Conservation (phyloP, 2,113 vertebrate genomes). For the Ageneiosus marmoratus region DNA sequence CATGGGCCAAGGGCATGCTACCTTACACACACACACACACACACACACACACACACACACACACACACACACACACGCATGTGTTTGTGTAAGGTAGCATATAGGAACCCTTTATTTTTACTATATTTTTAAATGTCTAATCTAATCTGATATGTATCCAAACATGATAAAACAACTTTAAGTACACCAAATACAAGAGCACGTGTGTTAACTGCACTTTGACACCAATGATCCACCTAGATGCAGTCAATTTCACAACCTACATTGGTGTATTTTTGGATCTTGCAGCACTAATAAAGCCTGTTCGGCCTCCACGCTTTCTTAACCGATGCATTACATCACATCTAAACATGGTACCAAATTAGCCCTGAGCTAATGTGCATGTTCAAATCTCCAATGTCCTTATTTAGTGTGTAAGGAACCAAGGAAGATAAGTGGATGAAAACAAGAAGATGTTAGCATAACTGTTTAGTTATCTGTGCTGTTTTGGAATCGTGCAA, state of each 20-base stretch:
- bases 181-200: neutral
- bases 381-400: conserved; percentile 25
- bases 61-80: conserved; percentile 49
- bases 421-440: neutral
- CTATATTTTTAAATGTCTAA: neutral
- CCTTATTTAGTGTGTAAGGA: conserved; percentile 19
- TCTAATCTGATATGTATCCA: neutral
- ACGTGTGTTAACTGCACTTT: conserved; percentile 16
- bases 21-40: conserved; percentile 54
- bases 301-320: conserved; percentile 8
- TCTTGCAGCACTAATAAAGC: conserved; percentile 26
- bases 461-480: conserved; percentile 1
- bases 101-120: neutral
- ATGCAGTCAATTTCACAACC: conserved; percentile 9
- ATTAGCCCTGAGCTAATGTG: conserved; percentile 36
- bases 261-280: conserved; percentile 32
- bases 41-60: conserved; percentile 41
- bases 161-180: neutral
- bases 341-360: conserved; percentile 34
- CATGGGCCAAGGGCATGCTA: conserved; percentile 13
- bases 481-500: conserved; percentile 11
- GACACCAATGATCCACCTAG: conserved; percentile 8
- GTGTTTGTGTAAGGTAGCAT: too few species aligned
- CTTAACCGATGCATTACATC: conserved; percentile 37
- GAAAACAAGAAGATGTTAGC: neutral